Evolutionary conservation across 2,888 invertebrate genomes (phyloP).

Genomic region (Ochropleura leucogaster): DNA sequence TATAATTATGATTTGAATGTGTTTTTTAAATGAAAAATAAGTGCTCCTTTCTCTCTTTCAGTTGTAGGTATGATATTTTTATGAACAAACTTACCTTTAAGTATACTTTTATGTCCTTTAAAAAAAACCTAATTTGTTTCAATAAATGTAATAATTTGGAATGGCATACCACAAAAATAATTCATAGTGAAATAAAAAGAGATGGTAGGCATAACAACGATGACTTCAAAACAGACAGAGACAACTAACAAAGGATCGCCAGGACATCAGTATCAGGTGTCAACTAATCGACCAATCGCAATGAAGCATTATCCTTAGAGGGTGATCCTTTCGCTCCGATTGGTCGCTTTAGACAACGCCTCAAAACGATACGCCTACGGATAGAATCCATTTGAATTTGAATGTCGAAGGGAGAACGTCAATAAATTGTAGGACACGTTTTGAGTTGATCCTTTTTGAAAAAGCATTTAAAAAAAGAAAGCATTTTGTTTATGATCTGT

Average conservation of each 20-base stretch:
- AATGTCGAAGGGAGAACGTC: constrained; percentile 80
- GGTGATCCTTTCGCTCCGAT: constrained; percentile 84
- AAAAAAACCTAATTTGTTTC: constrained; percentile 2
- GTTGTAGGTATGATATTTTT: not conserved
- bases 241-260: constrained; percentile 76
- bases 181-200: constrained; percentile 28
- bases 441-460: constrained; percentile 23
- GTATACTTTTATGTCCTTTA: no score
- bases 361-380: constrained; percentile 80
- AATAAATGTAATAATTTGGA: not conserved
- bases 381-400: constrained; percentile 86
- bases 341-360: constrained; percentile 86
- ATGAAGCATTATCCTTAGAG: constrained; percentile 82
- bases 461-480: not conserved
- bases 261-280: constrained; percentile 81
- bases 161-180: not conserved
- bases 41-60: not conserved
- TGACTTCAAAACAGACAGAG: constrained; percentile 73
- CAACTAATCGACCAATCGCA: constrained; percentile 78
- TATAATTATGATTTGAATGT: no score
- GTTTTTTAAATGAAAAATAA: not conserved
- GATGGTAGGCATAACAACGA: constrained; percentile 15
- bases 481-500: not conserved
- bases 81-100: not conserved
- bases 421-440: constrained; percentile 54